A percentile compares a stretch with the other conserved stretches of the same genome.
Conservation (phyloP, 92 coral and sea anemone genomes). For the Epizoanthus illoricatus region DNA sequence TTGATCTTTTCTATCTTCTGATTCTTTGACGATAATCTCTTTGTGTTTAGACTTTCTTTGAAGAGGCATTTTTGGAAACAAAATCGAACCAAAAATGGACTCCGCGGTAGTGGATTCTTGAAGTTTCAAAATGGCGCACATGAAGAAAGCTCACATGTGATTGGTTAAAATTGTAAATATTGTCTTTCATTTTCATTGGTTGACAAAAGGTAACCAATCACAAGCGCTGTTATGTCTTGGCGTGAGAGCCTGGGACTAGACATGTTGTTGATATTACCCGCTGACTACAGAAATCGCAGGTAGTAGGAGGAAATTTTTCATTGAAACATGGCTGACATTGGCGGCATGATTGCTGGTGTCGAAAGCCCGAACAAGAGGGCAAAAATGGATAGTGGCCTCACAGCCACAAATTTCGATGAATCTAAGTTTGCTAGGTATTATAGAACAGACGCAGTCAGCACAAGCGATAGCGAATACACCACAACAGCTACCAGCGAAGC, state of each 20-base stretch:
- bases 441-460: conserved; percentile 90
- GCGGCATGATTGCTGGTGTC: conserved; percentile 95
- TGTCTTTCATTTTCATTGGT: conserved; percentile 49
- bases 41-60: conserved; percentile 45
- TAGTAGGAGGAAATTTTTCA: conserved; percentile 75
- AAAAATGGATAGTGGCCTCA: conserved; percentile 96
- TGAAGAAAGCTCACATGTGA: conserved; percentile 69
- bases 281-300: conserved; percentile 83
- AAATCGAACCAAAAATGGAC: conserved; percentile 22
- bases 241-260: conserved; percentile 83
- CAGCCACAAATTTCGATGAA: conserved; percentile 96
- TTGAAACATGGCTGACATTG: conserved; percentile 91
- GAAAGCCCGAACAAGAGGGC: conserved; percentile 99
- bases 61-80: conserved; percentile 39
- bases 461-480: conserved; percentile 81
- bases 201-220: conserved; percentile 66
- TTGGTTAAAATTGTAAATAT: conserved; percentile 32
- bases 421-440: conserved; percentile 99
- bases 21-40: conserved; percentile 32
- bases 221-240: conserved; percentile 1
- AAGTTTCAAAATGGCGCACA: conserved; percentile 67
- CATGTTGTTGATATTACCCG: conserved; percentile 92
- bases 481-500: conserved; percentile 81
- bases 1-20: conserved; percentile 43
- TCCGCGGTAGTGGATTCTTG: background rate